phyloP scores from a whole-genome alignment of 2,888 invertebrate genomes.

The Drosophila buzzatii region DNA sequence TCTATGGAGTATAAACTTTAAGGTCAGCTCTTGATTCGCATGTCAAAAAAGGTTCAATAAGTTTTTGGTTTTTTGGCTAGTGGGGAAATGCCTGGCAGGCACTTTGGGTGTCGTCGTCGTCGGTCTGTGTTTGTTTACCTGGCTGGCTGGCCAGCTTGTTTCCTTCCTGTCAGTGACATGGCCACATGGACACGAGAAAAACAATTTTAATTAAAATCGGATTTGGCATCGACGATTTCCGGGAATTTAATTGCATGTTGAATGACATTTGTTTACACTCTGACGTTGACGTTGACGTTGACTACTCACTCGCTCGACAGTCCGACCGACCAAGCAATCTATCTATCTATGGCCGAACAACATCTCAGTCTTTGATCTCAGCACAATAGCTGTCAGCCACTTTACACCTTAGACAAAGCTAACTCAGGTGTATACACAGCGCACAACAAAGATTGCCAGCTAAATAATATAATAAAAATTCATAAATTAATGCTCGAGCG shows the following conservation, averaged over 20 bases:
- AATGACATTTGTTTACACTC: slow-evolving; percentile 70
- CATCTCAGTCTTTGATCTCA: slow-evolving; percentile 60
- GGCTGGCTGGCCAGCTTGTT: slow-evolving; percentile 49
- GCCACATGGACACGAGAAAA: slow-evolving; percentile 54
- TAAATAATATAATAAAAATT: slow-evolving; percentile 68
- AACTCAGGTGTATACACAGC: slow-evolving; percentile 1
- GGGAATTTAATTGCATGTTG: slow-evolving; percentile 73
- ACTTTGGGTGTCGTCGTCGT: slow-evolving; percentile 14
- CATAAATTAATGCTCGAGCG: slow-evolving; percentile 77
- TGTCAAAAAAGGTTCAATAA: slow-evolving; percentile 27
- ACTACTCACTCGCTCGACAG: not conserved
- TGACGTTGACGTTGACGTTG: slow-evolving; percentile 17
- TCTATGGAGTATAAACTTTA: slow-evolving; percentile 1
- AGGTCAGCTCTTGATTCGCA: slow-evolving; percentile 2
- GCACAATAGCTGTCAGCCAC: slow-evolving; percentile 52
- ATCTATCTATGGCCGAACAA: slow-evolving; percentile 1
- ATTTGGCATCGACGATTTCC: slow-evolving; percentile 78
- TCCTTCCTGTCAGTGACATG: slow-evolving; percentile 71
- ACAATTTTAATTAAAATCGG: slow-evolving; percentile 80
- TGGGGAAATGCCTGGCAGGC: not conserved
- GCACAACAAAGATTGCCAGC: slow-evolving; percentile 16
- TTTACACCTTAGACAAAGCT: slow-evolving; percentile 22
- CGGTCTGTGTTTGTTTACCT: slow-evolving; percentile 53
- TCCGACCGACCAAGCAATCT: not conserved
- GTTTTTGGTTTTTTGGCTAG: slow-evolving; percentile 4